These are phyloP conservation scores for Mus minutoides DNA, from an alignment of 2,797 vertebrate species.

Conservation along the genomic window DNA sequence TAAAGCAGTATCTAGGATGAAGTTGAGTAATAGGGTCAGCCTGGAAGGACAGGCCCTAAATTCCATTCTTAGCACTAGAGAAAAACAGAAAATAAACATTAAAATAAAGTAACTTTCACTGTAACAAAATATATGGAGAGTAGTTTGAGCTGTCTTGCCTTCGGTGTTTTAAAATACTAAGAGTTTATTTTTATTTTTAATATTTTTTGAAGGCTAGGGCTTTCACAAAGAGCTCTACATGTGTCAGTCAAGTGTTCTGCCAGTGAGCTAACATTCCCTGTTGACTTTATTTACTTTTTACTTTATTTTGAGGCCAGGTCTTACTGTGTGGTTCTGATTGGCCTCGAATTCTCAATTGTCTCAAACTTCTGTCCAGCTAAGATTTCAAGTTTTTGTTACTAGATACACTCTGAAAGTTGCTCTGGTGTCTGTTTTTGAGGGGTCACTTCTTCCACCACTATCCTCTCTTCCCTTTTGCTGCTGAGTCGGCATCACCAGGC, in stretches of 20 bases:
- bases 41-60: neutral
- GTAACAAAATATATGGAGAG: neutral
- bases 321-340: neutral
- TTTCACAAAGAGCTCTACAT: neutral
- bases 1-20: neutral
- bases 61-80: neutral
- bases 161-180: neutral
- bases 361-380: neutral
- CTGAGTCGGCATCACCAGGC: neutral
- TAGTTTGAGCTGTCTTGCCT: neutral
- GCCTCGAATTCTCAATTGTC: neutral
- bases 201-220: neutral
- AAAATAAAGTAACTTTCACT: constrained; percentile 15
- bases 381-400: neutral
- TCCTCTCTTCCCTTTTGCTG: neutral
- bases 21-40: neutral
- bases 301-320: neutral
- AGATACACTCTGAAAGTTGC: neutral
- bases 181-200: neutral
- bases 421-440: neutral
- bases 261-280: neutral
- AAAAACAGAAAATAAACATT: constrained; percentile 6
- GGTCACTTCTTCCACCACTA: neutral
- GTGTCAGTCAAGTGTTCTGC: neutral
- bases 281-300: neutral